Evolutionary conservation across 2,888 invertebrate species (phyloP).

Genomic region (Neoaliturus tenellus): DNA sequence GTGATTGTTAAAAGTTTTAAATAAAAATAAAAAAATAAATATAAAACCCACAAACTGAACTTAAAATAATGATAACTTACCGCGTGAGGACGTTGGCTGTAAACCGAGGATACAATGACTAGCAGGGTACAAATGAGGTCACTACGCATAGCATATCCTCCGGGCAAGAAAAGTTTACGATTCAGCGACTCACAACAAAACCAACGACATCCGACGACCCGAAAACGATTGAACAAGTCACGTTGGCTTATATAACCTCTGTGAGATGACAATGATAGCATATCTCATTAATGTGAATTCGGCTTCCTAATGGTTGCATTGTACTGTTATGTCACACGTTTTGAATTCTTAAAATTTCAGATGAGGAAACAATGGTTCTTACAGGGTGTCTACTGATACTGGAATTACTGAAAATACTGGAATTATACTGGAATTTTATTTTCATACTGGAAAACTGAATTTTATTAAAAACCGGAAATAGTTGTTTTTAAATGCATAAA

Average conservation of each 20-base stretch:
- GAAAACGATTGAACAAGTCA: not conserved
- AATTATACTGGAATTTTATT: no score
- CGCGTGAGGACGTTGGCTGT: not conserved
- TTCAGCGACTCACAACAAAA: not conserved
- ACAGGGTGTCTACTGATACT: no score
- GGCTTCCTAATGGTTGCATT: not conserved
- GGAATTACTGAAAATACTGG: no score
- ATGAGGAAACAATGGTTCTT: no score
- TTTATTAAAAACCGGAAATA: no score
- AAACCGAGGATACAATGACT: not conserved
- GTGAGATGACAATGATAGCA: not conserved
- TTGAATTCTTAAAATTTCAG: not conserved
- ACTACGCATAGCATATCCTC: slow-evolving; percentile 30
- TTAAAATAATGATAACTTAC: no score
- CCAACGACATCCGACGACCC: not conserved
- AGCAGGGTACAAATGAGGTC: not conserved
- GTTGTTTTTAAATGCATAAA: no score
- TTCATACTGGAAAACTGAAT: no score
- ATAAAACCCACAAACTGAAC: no score
- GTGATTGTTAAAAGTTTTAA: no score
- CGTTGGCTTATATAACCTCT: not conserved
- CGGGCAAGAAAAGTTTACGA: not conserved
- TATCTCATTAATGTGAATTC: slow-evolving; percentile 1
- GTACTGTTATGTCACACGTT: slow-evolving; percentile 13
- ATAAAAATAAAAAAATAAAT: no score